These are phyloP conservation scores for Rhodeus uyekii DNA, from an alignment of 2,797 vertebrate genomes.

Conservation along the genomic window DNA sequence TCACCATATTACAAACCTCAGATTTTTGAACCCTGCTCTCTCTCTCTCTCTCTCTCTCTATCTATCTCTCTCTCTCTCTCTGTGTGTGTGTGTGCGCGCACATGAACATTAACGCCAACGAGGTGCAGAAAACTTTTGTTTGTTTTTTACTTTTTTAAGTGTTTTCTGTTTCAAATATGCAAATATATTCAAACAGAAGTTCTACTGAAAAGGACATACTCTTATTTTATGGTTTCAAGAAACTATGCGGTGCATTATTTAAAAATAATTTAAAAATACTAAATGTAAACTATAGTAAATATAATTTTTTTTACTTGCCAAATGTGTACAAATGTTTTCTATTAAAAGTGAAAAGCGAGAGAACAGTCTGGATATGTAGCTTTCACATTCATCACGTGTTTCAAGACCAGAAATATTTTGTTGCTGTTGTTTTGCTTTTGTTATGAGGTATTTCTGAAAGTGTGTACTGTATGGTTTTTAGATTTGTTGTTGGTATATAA, in stretches of 20 bases:
- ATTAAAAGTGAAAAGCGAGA: background rate
- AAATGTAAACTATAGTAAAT: conserved; percentile 16
- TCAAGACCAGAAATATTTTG: background rate
- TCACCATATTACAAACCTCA: background rate
- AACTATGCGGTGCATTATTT: conserved; percentile 11
- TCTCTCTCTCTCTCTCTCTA: too few relatives aligned
- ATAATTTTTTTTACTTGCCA: background rate
- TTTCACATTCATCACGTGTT: background rate
- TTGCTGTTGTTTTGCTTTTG: conserved; percentile 2
- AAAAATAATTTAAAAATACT: background rate
- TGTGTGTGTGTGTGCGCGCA: too few relatives aligned
- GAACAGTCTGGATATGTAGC: background rate
- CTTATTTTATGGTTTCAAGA: background rate
- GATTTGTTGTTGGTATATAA: background rate
- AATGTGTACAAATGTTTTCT: background rate
- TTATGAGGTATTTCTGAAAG: background rate
- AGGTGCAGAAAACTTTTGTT: background rate
- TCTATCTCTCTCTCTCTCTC: too few relatives aligned
- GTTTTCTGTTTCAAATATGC: background rate
- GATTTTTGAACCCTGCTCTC: background rate
- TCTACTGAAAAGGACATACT: background rate
- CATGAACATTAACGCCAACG: background rate
- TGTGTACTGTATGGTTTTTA: background rate
- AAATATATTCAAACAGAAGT: background rate
- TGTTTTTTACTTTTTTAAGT: background rate